Evolutionary conservation across 2,797 vertebrate species (phyloP).

Genomic region (Neostethus bicornis): DNA sequence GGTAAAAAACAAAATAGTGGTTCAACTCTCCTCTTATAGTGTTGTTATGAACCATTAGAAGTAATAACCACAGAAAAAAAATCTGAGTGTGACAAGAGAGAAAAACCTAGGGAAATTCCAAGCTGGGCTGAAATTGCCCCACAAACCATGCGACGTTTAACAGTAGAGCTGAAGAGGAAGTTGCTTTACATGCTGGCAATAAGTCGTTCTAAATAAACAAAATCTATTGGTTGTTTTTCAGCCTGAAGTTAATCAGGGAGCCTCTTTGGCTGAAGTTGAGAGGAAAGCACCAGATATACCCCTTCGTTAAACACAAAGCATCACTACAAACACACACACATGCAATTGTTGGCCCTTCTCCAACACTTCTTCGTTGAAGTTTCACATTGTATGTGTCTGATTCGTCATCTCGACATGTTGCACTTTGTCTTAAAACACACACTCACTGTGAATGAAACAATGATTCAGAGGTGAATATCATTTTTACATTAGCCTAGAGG

Average conservation of each 20-base stretch:
- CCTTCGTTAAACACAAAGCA: neutral
- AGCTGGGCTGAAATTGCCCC: neutral
- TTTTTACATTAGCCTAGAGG: no score
- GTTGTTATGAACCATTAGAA: neutral
- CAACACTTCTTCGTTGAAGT: neutral
- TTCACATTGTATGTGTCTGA: neutral
- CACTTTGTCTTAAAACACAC: neutral
- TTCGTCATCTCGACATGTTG: neutral
- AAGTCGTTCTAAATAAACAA: conserved; percentile 27
- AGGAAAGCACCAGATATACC: conserved; percentile 62
- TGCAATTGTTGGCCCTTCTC: neutral
- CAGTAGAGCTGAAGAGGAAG: conserved; percentile 34
- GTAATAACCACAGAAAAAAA: neutral
- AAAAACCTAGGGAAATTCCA: conserved; percentile 57
- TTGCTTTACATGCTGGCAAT: neutral
- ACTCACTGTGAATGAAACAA: neutral
- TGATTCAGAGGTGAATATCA: neutral
- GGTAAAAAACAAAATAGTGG: no score
- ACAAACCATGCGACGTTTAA: conserved; percentile 11
- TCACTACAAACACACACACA: neutral
- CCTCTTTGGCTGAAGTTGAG: conserved; percentile 2
- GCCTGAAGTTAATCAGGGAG: neutral
- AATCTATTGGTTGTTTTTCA: neutral
- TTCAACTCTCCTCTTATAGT: neutral
- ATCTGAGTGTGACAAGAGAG: conserved; percentile 15